Evolutionary conservation across 2,113 vertebrate genomes (phyloP).

Genomic region (Zapornia atra): DNA sequence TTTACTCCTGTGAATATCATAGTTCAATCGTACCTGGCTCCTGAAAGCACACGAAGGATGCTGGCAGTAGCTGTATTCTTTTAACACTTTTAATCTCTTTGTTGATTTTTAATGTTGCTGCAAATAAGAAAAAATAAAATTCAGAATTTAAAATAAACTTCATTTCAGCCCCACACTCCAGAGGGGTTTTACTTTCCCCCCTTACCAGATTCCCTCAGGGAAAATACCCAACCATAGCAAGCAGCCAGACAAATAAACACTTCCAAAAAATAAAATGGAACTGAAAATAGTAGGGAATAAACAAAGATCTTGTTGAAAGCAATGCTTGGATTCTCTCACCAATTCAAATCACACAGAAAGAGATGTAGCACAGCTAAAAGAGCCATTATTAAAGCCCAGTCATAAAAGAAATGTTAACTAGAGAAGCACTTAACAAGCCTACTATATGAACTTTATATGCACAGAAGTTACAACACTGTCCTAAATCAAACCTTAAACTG

Average conservation of each 20-base stretch:
- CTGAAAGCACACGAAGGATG: conserved; percentile 77
- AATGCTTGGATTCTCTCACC: background rate
- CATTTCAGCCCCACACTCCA: background rate
- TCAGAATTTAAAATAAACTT: background rate
- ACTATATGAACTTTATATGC: background rate
- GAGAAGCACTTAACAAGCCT: background rate
- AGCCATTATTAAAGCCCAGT: background rate
- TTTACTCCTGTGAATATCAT: background rate
- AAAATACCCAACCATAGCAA: background rate
- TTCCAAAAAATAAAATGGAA: background rate
- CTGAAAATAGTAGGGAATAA: background rate
- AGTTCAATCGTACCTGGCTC: conserved; percentile 79
- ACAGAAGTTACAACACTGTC: background rate
- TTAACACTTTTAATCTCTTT: conserved; percentile 75
- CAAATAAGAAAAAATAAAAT: background rate
- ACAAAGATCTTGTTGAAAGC: background rate
- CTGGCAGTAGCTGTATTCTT: conserved; percentile 83
- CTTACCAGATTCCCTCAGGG: background rate
- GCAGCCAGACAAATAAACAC: background rate
- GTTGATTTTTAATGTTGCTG: conserved; percentile 86
- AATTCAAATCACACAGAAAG: background rate
- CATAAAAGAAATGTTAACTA: background rate
- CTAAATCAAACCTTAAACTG: background rate
- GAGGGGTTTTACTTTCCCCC: background rate
- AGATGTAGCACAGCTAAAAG: background rate